Evolutionary conservation across 2,113 vertebrate species (phyloP).

Genomic region (Halichoerus grypus): DNA sequence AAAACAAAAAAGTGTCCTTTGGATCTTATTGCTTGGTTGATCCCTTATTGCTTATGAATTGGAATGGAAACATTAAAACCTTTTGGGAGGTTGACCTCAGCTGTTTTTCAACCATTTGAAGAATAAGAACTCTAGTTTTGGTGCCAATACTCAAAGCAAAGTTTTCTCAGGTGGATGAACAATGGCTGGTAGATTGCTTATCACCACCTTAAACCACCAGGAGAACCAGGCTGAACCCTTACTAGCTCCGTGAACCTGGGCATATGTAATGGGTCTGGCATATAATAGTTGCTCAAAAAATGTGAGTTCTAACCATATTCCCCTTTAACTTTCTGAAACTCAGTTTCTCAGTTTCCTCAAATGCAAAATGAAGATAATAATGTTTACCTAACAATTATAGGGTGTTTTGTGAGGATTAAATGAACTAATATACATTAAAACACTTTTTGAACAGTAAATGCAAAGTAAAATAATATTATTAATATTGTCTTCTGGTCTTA

Average conservation of each 20-base stretch:
- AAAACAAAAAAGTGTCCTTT: slow-evolving; percentile 56
- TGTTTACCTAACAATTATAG: background rate
- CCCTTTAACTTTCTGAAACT: background rate
- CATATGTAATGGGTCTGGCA: background rate
- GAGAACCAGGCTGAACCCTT: background rate
- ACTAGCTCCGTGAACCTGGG: background rate
- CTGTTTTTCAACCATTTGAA: slow-evolving; percentile 59
- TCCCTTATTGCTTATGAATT: background rate
- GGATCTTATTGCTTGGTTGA: slow-evolving; percentile 55
- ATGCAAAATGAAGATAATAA: slow-evolving; percentile 10
- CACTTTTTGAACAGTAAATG: background rate
- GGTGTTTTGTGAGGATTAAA: background rate
- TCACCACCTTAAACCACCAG: background rate
- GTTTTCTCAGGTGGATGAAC: slow-evolving; percentile 9
- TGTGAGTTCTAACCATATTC: background rate
- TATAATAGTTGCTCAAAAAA: background rate
- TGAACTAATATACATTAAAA: background rate
- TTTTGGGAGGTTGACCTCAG: slow-evolving; percentile 52
- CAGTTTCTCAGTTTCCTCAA: background rate
- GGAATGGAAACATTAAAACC: slow-evolving; percentile 32
- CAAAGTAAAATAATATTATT: slow-evolving; percentile 4
- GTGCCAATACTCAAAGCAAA: slow-evolving; percentile 23
- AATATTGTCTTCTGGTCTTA: slow-evolving; percentile 19
- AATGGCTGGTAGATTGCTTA: background rate
- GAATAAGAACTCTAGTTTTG: slow-evolving; percentile 44